Conservation (phyloP, 1,140 invertebrate genomes). For the Neodiprion lecontei region DNA sequence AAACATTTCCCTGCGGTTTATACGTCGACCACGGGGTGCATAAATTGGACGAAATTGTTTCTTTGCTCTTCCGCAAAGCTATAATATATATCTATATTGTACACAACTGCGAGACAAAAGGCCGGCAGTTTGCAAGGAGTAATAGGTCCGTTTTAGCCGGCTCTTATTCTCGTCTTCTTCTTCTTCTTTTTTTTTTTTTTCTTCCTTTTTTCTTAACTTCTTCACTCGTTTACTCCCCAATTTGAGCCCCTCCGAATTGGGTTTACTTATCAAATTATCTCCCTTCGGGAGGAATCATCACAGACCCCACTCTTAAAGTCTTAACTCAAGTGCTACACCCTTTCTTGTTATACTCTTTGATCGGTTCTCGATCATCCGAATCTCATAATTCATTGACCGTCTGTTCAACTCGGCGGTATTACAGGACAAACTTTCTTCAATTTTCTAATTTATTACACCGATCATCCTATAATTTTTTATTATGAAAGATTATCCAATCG, state of each 20-base stretch:
- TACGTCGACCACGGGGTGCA: slow-evolving; percentile 39
- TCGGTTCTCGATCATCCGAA: too few species aligned
- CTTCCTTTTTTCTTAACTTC: not conserved
- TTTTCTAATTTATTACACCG: too few species aligned
- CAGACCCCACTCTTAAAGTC: too few species aligned
- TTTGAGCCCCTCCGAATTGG: not conserved
- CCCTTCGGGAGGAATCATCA: not conserved
- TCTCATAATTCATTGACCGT: too few species aligned
- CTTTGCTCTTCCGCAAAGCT: slow-evolving; percentile 23
- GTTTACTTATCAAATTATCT: not conserved
- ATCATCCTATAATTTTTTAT: too few species aligned
- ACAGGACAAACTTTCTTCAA: too few species aligned
- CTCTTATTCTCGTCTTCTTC: slow-evolving; percentile 1
- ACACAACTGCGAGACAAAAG: not conserved
- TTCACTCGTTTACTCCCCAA: not conserved
- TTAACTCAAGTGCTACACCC: too few species aligned
- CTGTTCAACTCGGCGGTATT: too few species aligned
- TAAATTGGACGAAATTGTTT: slow-evolving; percentile 55
- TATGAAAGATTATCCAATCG: too few species aligned
- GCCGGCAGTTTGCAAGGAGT: not conserved
- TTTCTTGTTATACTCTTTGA: too few species aligned
- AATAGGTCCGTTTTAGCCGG: slow-evolving; percentile 34
- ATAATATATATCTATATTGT: too few species aligned
- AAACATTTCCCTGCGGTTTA: slow-evolving; percentile 35
- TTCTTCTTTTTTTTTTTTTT: slow-evolving; percentile 10